Percentiles rank a stretch among this genome's conserved stretches.
These are phyloP conservation scores for Ctenodactylus gundi DNA, from an alignment of 2,113 vertebrate species.

Conservation along the genomic window DNA sequence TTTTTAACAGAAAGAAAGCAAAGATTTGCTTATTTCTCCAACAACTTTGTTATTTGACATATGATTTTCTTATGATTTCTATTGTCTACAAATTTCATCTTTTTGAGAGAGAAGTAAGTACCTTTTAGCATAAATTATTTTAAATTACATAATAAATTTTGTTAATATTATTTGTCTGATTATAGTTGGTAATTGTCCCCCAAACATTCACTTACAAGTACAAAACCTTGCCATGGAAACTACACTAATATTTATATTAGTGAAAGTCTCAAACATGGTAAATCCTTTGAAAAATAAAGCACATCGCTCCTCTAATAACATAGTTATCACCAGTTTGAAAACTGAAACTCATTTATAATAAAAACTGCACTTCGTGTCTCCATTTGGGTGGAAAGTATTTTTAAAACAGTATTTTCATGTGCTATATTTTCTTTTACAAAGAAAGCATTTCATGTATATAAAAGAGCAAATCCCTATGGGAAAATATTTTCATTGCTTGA, in stretches of 20 bases:
- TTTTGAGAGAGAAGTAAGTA: not conserved
- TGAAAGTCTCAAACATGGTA: not conserved
- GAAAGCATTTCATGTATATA: not conserved
- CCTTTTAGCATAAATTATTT: not conserved
- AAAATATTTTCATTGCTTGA: not conserved
- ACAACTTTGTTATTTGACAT: not conserved
- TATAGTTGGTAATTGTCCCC: not conserved
- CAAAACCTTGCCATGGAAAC: not conserved
- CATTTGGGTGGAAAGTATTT: not conserved
- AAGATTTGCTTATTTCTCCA: not conserved
- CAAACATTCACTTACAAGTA: not conserved
- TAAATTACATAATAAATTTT: not conserved
- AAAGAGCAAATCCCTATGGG: not conserved
- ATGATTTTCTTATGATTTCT: not conserved
- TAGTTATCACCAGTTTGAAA: not conserved
- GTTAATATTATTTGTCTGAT: not conserved
- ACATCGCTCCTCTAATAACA: not conserved
- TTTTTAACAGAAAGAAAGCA: not conserved
- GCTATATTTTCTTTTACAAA: not conserved
- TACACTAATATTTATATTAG: not conserved
- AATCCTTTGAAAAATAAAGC: not conserved
- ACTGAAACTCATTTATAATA: not conserved
- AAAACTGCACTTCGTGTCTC: not conserved
- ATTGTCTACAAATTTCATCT: not conserved
- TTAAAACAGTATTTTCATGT: not conserved